These are phyloP conservation scores for Eulemur macaco DNA, from an alignment of 2,113 vertebrate genomes.

Conservation along the genomic window DNA sequence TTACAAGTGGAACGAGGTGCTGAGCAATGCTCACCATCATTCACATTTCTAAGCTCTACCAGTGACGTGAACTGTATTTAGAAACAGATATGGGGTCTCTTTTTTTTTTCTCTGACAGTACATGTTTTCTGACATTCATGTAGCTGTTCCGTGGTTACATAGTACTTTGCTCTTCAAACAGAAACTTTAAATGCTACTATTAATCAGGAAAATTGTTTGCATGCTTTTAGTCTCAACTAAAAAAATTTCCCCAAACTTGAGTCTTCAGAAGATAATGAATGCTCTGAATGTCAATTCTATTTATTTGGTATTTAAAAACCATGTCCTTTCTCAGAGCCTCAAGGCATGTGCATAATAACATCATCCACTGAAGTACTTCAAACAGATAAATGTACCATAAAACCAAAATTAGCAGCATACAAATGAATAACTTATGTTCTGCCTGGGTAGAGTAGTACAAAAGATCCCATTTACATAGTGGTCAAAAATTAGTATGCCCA, in stretches of 20 bases:
- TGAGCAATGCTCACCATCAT: background rate
- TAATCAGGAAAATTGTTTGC: constrained; percentile 42
- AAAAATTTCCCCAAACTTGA: background rate
- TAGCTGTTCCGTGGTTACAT: background rate
- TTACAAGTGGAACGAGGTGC: background rate
- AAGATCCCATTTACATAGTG: background rate
- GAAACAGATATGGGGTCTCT: background rate
- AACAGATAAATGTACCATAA: constrained; percentile 30
- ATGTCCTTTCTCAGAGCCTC: constrained; percentile 41
- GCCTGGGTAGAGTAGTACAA: background rate
- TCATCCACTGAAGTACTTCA: constrained; percentile 52
- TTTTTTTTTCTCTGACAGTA: background rate
- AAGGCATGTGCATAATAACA: constrained; percentile 51
- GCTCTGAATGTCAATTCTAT: constrained; percentile 62
- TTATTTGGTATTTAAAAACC: constrained; percentile 74
- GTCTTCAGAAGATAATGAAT: constrained; percentile 59
- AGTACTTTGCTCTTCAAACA: constrained; percentile 40
- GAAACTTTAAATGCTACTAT: constrained; percentile 52
- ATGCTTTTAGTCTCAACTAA: constrained; percentile 27
- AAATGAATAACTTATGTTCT: background rate
- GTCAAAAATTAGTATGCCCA: background rate
- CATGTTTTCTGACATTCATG: constrained; percentile 40
- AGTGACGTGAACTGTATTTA: constrained; percentile 37
- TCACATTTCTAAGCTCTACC: constrained; percentile 5
- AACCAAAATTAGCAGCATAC: background rate